A percentile compares a stretch with the other conserved stretches of the same genome.
phyloP scores from a whole-genome alignment of 2,888 invertebrate genomes.

The Harpagoxenus sublaevis region DNA sequence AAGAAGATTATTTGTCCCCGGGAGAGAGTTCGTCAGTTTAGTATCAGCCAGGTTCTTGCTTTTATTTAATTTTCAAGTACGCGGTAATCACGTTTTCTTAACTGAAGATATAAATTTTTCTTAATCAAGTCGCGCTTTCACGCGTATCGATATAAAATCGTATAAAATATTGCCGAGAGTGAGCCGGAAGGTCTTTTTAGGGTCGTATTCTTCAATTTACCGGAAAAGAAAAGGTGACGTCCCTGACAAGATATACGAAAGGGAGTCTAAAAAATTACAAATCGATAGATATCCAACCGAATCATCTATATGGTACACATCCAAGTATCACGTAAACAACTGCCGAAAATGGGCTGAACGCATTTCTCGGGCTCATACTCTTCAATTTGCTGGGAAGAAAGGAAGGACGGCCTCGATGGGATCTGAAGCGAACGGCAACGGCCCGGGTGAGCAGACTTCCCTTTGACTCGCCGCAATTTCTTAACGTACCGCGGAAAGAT shows the following conservation, averaged over 20 bases:
- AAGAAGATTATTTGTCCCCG: constrained; percentile 25
- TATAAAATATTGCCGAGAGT: background rate
- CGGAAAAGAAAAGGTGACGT: constrained; percentile 4
- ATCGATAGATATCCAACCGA: constrained; percentile 17
- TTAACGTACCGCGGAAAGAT: constrained; percentile 68
- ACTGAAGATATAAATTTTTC: background rate
- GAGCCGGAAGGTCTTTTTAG: background rate
- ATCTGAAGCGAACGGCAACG: constrained; percentile 39
- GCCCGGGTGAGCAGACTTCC: constrained; percentile 28
- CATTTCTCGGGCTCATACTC: constrained; percentile 47
- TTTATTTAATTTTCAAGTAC: background rate
- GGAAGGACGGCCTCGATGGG: constrained; percentile 33
- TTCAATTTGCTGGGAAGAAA: constrained; percentile 47
- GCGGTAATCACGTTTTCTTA: background rate
- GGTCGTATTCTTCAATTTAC: constrained; percentile 22
- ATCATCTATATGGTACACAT: background rate
- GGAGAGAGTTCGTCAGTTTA: constrained; percentile 36
- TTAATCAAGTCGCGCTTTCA: background rate
- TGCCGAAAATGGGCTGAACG: constrained; percentile 36
- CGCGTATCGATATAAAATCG: background rate
- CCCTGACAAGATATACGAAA: background rate
- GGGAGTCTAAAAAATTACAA: constrained; percentile 12
- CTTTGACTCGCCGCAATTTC: constrained; percentile 67
- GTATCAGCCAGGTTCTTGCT: background rate
- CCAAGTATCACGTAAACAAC: constrained; percentile 35